Evolutionary conservation across 2,888 invertebrate species (phyloP).

Genomic region (Onthophagus sagittarius): DNA sequence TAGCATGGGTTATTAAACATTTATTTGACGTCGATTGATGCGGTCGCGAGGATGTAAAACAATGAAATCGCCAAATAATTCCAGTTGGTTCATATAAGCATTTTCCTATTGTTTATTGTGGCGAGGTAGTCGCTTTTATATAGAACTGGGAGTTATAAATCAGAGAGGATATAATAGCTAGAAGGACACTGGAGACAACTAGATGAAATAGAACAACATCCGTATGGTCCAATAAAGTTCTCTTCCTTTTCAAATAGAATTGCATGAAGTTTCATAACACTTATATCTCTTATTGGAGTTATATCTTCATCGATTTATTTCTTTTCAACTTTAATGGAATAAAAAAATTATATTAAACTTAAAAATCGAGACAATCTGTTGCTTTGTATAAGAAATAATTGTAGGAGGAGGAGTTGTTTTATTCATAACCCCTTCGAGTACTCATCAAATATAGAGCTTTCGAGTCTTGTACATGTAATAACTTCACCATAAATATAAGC

Average conservation of each 20-base stretch:
- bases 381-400: background rate
- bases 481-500: background rate
- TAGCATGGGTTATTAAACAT: background rate
- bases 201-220: background rate
- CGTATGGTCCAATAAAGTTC: background rate
- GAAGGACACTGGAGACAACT: background rate
- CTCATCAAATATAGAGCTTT: background rate
- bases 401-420: background rate
- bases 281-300: background rate
- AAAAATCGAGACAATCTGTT: background rate
- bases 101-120: background rate
- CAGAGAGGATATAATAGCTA: background rate
- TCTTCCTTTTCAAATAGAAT: background rate
- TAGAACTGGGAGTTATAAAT: background rate
- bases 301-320: too few species aligned
- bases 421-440: background rate
- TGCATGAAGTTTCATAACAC: background rate
- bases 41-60: background rate
- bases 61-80: background rate
- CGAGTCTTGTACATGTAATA: background rate
- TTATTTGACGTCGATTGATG: background rate
- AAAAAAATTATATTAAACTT: too few species aligned
- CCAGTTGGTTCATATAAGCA: background rate
- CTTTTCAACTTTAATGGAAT: too few species aligned
- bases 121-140: background rate